Percentiles rank a stretch among this genome's conserved stretches.
phyloP scores from a whole-genome alignment of 92 coral and sea anemone genomes.

The Palythoa caribaeorum region DNA sequence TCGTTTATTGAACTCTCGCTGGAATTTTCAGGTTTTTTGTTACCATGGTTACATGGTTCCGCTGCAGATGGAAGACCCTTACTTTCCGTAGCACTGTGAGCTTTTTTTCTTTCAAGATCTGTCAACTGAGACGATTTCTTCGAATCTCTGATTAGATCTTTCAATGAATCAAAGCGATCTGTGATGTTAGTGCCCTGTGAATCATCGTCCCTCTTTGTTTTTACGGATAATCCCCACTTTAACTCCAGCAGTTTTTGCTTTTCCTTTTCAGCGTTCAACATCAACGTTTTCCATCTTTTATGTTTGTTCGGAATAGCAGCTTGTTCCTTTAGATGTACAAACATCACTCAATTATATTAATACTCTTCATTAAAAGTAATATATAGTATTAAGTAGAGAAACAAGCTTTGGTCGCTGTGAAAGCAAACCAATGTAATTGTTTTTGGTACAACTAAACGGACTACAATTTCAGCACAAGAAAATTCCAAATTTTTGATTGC shows the following conservation, averaged over 20 bases:
- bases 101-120: background rate
- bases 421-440: background rate
- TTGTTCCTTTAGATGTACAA: constrained; percentile 58
- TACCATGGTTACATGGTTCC: background rate
- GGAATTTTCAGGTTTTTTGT: background rate
- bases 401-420: background rate
- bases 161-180: background rate
- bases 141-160: background rate
- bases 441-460: no score
- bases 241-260: constrained; percentile 60
- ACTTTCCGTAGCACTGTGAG: background rate
- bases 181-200: background rate
- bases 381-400: no score
- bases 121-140: background rate
- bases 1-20: background rate
- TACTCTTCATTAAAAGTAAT: background rate
- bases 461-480: no score
- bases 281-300: constrained; percentile 66
- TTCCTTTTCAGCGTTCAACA: constrained; percentile 73
- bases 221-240: constrained; percentile 46
- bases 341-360: background rate
- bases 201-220: background rate
- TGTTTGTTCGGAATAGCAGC: constrained; percentile 45
- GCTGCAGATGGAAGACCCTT: background rate
- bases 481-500: no score